These are phyloP conservation scores for Polietes domitor DNA, from an alignment of 2,888 invertebrate genomes.

Conservation along the genomic window DNA sequence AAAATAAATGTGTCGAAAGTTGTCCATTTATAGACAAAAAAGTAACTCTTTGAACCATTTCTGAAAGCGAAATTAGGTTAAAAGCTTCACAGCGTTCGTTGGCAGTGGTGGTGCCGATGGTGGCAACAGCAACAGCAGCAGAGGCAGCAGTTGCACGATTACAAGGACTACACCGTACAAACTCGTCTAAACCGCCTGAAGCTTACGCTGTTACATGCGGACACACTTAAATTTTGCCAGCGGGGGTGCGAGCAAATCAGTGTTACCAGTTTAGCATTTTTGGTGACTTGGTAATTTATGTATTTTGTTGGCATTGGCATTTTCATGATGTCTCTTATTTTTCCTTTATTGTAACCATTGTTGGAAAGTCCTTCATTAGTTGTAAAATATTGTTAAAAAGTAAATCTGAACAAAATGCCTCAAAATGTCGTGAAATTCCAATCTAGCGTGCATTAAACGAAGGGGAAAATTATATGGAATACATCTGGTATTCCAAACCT, in stretches of 20 bases:
- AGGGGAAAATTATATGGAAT: too few species aligned
- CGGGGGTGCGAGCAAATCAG: not conserved
- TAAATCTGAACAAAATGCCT: too few species aligned
- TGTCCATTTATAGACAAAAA: conserved; percentile 31
- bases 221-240: not conserved
- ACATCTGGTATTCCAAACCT: too few species aligned
- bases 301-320: too few species aligned
- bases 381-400: too few species aligned
- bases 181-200: conserved; percentile 23
- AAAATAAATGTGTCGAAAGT: conserved; percentile 19
- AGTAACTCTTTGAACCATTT: conserved; percentile 50
- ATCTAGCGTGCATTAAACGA: too few species aligned
- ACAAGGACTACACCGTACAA: not conserved
- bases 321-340: too few species aligned
- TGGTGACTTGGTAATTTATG: too few species aligned
- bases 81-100: conserved; percentile 45
- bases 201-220: not conserved
- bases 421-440: too few species aligned
- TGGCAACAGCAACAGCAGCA: not conserved
- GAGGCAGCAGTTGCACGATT: not conserved
- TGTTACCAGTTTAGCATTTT: not conserved
- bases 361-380: too few species aligned
- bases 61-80: conserved; percentile 62
- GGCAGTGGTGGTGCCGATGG: not conserved
- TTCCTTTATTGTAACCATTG: too few species aligned